Evolutionary conservation across 2,113 vertebrate species (phyloP).

Genomic region (Prunella fulvescens): DNA sequence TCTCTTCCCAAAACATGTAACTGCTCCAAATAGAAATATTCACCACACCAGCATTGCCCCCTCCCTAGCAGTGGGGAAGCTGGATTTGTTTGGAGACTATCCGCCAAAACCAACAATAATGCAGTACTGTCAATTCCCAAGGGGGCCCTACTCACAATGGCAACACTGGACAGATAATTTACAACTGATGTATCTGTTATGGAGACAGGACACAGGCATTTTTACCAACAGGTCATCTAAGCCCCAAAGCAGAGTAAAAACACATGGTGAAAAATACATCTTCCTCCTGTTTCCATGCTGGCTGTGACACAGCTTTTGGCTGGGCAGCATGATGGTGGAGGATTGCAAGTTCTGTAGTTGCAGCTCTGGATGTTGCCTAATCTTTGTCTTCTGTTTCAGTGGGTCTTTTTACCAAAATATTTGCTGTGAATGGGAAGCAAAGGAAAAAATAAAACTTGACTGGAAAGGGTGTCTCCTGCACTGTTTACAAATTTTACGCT

Average conservation of each 20-base stretch:
- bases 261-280: neutral
- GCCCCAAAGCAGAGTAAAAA: neutral
- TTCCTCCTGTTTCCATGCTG: neutral
- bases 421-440: neutral
- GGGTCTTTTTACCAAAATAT: neutral
- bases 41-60: neutral
- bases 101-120: neutral
- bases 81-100: neutral
- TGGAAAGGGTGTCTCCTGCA: neutral
- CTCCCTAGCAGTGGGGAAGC: neutral
- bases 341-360: neutral
- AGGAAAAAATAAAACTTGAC: neutral
- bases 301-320: neutral
- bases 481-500: neutral
- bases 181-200: slow-evolving; percentile 1
- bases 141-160: neutral
- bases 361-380: neutral
- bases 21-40: neutral
- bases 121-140: neutral
- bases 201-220: slow-evolving; percentile 9
- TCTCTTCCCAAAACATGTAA: neutral
- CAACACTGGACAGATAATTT: slow-evolving; percentile 19
- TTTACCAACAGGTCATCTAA: slow-evolving; percentile 28
- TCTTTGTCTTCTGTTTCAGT: neutral
- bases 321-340: neutral